Base-by-base conservation (phyloP, 1,140 invertebrate genomes). In the Leptopilina clavipes region DNA sequence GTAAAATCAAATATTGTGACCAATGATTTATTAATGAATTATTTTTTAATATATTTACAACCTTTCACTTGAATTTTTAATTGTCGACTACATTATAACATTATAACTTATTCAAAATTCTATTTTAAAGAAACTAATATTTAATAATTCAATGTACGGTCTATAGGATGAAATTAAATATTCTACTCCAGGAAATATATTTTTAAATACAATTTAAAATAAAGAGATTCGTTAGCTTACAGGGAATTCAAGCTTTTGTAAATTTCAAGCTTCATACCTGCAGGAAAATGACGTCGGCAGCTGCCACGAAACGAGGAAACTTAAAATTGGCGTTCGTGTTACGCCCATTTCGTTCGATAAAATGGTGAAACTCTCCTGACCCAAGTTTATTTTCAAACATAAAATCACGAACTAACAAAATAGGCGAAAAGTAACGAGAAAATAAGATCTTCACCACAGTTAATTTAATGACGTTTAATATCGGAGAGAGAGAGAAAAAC, bases 301-400 rank as follows among this genome's bases (percentile, higher is more conserved):
- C 59, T 65, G 59, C 59, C 59, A 37, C 59, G 22, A 31, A 65
- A 65, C 59, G 59, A 65, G 59, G 59, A 65, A 65, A 65, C 59
- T 65, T 65, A 65, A 65, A 65, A 65, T 65, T 65, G 59, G 59
- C 25, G 59, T 65, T 65, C 59, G 25, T 65, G 59, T 65, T 65
- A 65, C 22, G 59, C 59, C 22, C 59, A 65, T 65, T 65, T 65
- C 22, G 59, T 31, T 65, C 59, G 59, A 65, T 65, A 65, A 65
- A 65, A 65, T 65, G 59, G 59, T 65, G 59, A 25, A 65, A 31
- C 19, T n/a, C 59, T 65, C 25, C 59, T n/a, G 59, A 25, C 59
- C 25, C 8, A 65, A 65, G 22, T 65, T 31, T 31, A 65, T 65
- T 65, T 65, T 65, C 25, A 19, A 65, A 65, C 59, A 31, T 65